phyloP scores from a whole-genome alignment of 2,113 vertebrate species.

The Zosterops pallidus region DNA sequence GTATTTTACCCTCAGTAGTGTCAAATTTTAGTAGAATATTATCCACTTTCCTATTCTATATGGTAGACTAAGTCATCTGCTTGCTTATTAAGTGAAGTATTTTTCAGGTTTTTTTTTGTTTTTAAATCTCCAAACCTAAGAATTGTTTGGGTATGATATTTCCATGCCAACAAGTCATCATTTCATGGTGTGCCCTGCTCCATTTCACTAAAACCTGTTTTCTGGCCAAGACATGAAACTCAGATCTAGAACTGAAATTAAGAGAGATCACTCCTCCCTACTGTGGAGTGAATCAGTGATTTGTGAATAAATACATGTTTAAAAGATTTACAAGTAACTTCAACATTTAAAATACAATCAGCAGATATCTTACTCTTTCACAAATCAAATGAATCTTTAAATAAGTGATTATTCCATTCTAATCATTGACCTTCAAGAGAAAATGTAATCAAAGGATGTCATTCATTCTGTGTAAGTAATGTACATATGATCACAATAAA shows the following conservation, averaged over 20 bases:
- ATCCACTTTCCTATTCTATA: background rate
- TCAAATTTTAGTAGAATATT: background rate
- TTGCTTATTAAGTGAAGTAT: background rate
- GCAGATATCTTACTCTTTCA: background rate
- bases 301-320: background rate
- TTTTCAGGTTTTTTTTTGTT: background rate
- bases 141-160: background rate
- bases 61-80: background rate
- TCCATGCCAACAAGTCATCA: background rate
- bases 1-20: background rate
- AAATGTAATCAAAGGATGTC: background rate
- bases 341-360: background rate
- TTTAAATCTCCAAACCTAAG: background rate
- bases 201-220: background rate
- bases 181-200: background rate
- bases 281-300: background rate
- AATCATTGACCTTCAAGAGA: background rate
- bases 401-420: background rate
- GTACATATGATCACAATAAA: background rate
- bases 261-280: background rate
- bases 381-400: background rate
- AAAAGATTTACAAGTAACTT: background rate
- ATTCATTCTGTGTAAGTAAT: background rate
- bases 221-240: slow-evolving; percentile 1
- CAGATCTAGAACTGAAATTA: background rate